Percentiles rank a stretch among this genome's conserved stretches.
Evolutionary conservation across 2,797 vertebrate species (phyloP).

Genomic region (Heliangelus exortis): DNA sequence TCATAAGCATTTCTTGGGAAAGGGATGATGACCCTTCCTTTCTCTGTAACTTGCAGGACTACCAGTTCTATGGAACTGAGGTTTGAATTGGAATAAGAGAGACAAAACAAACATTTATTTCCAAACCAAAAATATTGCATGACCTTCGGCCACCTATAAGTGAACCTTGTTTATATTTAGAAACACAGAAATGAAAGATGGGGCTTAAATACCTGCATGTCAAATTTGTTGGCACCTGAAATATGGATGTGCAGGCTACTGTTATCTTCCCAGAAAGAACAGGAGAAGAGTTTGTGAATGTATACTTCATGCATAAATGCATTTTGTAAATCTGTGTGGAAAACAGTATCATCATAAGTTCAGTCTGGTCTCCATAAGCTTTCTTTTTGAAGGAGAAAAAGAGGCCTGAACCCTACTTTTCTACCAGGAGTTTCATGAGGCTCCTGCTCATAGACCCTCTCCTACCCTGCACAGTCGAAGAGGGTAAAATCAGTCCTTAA

Average conservation of each 20-base stretch:
- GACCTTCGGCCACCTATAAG: background rate
- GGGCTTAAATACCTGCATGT: rapidly evolving
- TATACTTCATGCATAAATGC: background rate
- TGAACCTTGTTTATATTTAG: background rate
- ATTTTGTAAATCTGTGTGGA: background rate
- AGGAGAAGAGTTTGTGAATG: background rate
- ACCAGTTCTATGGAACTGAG: background rate
- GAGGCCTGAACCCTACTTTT: background rate
- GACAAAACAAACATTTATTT: background rate
- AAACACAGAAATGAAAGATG: background rate
- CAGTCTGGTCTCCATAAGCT: background rate
- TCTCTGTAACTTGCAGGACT: background rate
- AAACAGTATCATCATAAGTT: background rate
- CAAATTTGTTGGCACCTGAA: background rate
- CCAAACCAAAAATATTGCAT: background rate
- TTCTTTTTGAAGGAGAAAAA: background rate
- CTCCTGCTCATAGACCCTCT: background rate
- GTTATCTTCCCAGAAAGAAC: background rate
- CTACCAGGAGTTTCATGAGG: background rate
- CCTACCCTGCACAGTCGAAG: background rate
- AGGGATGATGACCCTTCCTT: background rate
- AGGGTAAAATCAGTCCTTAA: background rate
- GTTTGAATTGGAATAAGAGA: background rate
- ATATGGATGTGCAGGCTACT: background rate
- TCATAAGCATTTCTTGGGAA: background rate